Evolutionary conservation across 2,797 vertebrate species (phyloP), one percentile per base, ranked within the genome.

Genomic region (Acropternis orthonyx): DNA sequence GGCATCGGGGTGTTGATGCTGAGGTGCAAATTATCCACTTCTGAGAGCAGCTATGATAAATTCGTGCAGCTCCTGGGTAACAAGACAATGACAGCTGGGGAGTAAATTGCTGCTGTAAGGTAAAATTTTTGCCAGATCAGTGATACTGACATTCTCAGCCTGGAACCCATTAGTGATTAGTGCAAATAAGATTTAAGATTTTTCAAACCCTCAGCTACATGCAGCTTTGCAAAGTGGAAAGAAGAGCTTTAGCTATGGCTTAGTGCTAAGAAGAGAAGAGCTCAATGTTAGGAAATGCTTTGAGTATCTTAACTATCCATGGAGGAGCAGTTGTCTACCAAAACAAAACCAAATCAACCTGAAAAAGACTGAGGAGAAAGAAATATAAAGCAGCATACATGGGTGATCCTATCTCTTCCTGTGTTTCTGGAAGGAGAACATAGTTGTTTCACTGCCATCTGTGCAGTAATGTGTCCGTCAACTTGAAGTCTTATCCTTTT

Each of bases 41-140:
- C 79, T 90, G 88, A 88, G 71, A 81, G 76, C 41, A 88, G 80
- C 83, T 90, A 46, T 49, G 69, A 78, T 46, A 85, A 83, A 88
- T 94, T 90, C 85, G 39, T 36, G 66, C 77, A 88, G 80, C 81
- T 95, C 52, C 91, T 85, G 88, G 55, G 86, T 94, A 93, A 87
- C 67, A 71, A 69, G 94, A 96, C 0, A 41, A 94, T 95, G 94
- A 95, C 88, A 92, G 71, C 85, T 90, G 63, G 39, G 66, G 81
- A 91, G 66, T 86, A 89, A 92, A 85, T 78, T 0, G 17, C 82
- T 92, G 71, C 76, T 69, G 63, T 76, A 96, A 96, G 95, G 94
- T 91, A 95, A 92, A 93, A 76, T 67, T 93, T 90, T 95, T 96
- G 73, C 85, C 74, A 73, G 79, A 94, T 95, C 82, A 65, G 52